Conservation (phyloP, 2,888 invertebrate species). For the Petrolisthes cinctipes region DNA sequence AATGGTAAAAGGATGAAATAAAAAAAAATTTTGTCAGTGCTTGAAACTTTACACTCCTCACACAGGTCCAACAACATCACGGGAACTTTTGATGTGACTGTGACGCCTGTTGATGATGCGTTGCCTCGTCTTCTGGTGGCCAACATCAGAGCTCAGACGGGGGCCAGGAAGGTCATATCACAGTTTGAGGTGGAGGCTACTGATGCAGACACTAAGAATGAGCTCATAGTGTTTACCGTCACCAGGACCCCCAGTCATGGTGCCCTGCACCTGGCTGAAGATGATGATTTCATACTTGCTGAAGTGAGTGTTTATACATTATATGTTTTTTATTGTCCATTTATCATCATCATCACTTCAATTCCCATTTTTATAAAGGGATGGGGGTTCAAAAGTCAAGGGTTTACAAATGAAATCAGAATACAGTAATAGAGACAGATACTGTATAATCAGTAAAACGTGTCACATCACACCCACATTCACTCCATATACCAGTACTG, state of each 20-base stretch:
- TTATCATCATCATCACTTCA: no score
- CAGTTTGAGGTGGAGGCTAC: slow-evolving; percentile 57
- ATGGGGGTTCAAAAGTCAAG: not conserved
- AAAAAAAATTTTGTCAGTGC: no score
- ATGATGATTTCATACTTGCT: slow-evolving; percentile 11
- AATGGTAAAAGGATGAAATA: no score
- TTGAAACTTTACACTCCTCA: not conserved
- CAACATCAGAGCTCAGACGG: slow-evolving; percentile 53
- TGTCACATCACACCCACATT: not conserved
- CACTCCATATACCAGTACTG: not conserved
- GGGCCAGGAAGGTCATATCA: slow-evolving; percentile 48
- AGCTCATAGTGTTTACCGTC: slow-evolving; percentile 43
- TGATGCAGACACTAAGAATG: slow-evolving; percentile 62
- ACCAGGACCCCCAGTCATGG: slow-evolving; percentile 44
- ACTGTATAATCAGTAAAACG: not conserved
- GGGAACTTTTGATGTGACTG: slow-evolving; percentile 49
- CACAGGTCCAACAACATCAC: slow-evolving; percentile 53
- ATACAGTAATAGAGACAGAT: not conserved
- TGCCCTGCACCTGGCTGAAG: slow-evolving; percentile 31
- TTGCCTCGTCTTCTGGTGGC: slow-evolving; percentile 44
- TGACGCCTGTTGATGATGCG: slow-evolving; percentile 59
- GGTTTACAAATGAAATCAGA: not conserved
- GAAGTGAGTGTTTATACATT: slow-evolving; percentile 20
- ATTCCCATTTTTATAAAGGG: no score
- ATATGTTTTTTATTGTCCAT: no score